Conservation (phyloP, 2,113 vertebrate genomes). For the Accipiter cooperii region DNA sequence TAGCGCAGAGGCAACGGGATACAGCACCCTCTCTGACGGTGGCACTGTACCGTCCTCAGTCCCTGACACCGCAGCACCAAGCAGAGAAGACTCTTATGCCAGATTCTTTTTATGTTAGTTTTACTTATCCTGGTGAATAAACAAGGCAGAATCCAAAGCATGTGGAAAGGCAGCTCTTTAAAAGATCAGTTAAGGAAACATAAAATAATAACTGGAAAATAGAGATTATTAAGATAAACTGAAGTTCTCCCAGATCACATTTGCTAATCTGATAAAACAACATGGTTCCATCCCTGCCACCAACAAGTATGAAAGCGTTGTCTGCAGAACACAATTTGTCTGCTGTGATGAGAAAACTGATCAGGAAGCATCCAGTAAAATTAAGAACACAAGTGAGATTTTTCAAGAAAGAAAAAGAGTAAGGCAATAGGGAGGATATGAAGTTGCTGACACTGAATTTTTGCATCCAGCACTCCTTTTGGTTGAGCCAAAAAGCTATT, state of each 20-base stretch:
- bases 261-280: background rate
- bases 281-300: background rate
- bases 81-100: background rate
- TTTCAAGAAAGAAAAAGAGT: slow-evolving; percentile 7
- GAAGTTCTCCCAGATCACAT: background rate
- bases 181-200: background rate
- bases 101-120: background rate
- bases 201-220: background rate
- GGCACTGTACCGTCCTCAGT: background rate
- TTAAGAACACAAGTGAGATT: slow-evolving; percentile 18
- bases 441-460: slow-evolving; percentile 18
- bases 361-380: slow-evolving; percentile 1
- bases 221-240: background rate
- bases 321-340: background rate
- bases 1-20: background rate
- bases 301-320: background rate
- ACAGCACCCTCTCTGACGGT: background rate
- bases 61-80: background rate
- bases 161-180: background rate
- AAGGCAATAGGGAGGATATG: background rate
- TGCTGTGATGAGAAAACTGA: background rate
- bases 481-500: slow-evolving; percentile 17
- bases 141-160: background rate
- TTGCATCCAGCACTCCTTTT: background rate
- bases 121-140: background rate